Percentiles rank a stretch among this genome's conserved stretches.
phyloP scores from a whole-genome alignment of 2,888 invertebrate species.

The Antheraea yamamai region DNA sequence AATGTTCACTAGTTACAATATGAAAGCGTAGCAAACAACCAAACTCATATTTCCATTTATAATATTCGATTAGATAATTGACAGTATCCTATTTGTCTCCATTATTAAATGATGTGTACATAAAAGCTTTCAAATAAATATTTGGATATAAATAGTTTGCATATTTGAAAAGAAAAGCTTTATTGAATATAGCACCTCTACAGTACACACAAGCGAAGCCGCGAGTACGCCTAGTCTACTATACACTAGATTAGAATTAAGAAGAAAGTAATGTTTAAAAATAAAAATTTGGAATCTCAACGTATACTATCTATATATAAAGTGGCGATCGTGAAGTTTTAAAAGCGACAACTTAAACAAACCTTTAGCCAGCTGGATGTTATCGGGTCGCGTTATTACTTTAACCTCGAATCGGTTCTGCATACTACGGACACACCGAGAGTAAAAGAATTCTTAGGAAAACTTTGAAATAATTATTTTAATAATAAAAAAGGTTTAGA shows the following conservation, averaged over 20 bases:
- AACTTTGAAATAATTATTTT: neutral
- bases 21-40: too few species aligned
- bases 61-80: too few species aligned
- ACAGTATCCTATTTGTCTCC: too few species aligned
- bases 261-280: neutral
- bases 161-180: too few species aligned
- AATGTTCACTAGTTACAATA: too few species aligned
- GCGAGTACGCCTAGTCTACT: neutral
- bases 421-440: conserved; percentile 38
- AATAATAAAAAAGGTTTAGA: too few species aligned
- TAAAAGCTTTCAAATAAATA: too few species aligned
- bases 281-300: conserved; percentile 30
- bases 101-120: too few species aligned
- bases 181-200: too few species aligned
- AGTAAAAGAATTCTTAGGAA: neutral
- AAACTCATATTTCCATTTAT: too few species aligned
- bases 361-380: conserved; percentile 39
- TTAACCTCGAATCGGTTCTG: conserved; percentile 50
- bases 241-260: neutral
- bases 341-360: conserved; percentile 49
- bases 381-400: conserved; percentile 57
- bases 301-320: conserved; percentile 27
- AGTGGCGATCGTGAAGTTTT: conserved; percentile 38
- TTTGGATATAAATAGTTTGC: too few species aligned
- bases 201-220: too few species aligned